These are phyloP conservation scores for Psophia crepitans DNA, from an alignment of 2,113 vertebrate genomes.

Conservation along the genomic window DNA sequence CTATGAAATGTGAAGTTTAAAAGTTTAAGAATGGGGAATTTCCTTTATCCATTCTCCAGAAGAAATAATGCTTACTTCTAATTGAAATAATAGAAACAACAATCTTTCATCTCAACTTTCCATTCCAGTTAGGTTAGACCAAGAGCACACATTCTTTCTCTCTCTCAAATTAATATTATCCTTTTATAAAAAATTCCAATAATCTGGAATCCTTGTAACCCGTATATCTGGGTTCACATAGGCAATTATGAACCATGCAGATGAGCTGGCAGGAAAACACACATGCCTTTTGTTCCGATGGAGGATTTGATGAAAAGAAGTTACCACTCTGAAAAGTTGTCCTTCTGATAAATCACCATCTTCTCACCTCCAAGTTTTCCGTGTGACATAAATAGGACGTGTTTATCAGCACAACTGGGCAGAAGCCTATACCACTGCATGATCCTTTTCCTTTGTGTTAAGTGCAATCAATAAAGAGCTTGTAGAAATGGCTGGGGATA, in stretches of 20 bases:
- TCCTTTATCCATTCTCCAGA: background rate
- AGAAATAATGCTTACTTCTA: background rate
- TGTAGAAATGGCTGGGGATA: background rate
- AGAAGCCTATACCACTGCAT: background rate
- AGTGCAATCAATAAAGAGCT: background rate
- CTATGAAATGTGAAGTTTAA: background rate
- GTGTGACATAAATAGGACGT: accelerated
- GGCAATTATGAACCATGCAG: background rate
- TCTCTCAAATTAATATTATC: accelerated
- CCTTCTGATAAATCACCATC: background rate
- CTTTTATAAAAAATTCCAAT: background rate
- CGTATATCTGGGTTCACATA: background rate
- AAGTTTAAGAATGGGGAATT: background rate
- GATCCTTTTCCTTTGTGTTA: background rate
- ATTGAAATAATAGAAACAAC: background rate
- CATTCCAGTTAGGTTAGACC: background rate
- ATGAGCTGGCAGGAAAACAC: background rate
- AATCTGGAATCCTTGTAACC: background rate
- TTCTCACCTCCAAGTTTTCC: background rate
- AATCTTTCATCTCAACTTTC: background rate
- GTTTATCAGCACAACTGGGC: background rate
- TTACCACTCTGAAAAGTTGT: background rate
- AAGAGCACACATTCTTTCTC: background rate
- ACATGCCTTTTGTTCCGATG: accelerated
- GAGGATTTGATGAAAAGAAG: background rate